Evolutionary conservation across 2,888 invertebrate species (phyloP), one percentile per base, ranked within the genome.

Genomic region (Polydrusus tereticollis): DNA sequence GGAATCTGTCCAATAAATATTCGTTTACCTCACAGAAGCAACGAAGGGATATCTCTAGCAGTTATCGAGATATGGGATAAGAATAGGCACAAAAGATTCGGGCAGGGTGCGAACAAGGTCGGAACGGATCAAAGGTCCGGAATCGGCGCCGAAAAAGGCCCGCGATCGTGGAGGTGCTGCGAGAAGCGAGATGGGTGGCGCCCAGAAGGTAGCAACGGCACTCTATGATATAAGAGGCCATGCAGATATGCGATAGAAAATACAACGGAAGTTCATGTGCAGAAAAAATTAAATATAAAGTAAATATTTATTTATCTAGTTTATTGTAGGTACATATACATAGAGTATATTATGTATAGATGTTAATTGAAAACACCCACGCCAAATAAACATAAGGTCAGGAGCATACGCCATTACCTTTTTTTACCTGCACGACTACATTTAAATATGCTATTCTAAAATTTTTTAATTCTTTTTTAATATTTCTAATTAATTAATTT

Each of bases 111-210:
- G 73, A 73, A 73, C 73, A 73, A 55, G 67, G 29, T 45, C 68
- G 68, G 72, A 55, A 47, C 47, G 64, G 72, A 64, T 72, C 72
- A 72, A 72, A 72, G 67, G 68, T 57, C 38, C 55, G 41, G 26
- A 38, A 63, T 68, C 64, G 68, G 68, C 72, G 68, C 64, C 52
- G 20, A 50, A 71, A 66, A 60, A 47, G 60, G 20, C 45, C 58
- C 50, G 67, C 62, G 57, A 68, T 58, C 72, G 41, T 64, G 64
- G 59, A 72, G 72, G 68, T 72, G 72, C 60, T 72, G 72, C 47
- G 47, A 67, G 72, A 64, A 72, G 72, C 72, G 72, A 72, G 72
- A 72, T 72, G 72, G 72, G 72, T 72, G 72, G 72, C 72, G 72
- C 72, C 67, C 67, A 21, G 20, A 59, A 60, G 55, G 55, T 66